Evolutionary conservation across 2,113 vertebrate species (phyloP).

Genomic region (Varanus salvator): DNA sequence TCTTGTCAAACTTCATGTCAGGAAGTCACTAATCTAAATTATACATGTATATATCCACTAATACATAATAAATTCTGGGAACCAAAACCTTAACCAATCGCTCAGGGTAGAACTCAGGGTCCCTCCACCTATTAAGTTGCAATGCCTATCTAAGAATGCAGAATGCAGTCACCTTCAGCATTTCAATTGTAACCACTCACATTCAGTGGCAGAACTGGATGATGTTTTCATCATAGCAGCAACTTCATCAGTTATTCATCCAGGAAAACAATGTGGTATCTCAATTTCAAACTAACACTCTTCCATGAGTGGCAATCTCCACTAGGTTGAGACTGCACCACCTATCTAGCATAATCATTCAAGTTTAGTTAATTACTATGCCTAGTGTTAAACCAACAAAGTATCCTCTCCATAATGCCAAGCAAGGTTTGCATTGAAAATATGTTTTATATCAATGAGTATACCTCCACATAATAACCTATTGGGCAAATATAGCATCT

Average conservation of each 20-base stretch:
- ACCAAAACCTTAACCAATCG: background rate
- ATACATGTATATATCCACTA: no score
- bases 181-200: slow-evolving; percentile 73
- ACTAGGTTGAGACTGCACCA: background rate
- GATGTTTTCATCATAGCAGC: slow-evolving; percentile 82
- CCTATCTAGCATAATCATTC: background rate
- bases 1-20: accelerated
- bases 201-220: slow-evolving; percentile 91
- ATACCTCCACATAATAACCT: background rate
- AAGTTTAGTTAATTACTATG: background rate
- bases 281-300: background rate
- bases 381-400: background rate
- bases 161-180: slow-evolving; percentile 78
- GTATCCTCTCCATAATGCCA: background rate
- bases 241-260: slow-evolving; percentile 48
- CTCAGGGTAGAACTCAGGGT: background rate
- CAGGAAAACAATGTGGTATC: background rate
- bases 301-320: background rate
- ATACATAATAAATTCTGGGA: background rate
- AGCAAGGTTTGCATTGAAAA: no score
- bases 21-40: background rate
- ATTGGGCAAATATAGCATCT: background rate
- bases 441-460: background rate
- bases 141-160: background rate
- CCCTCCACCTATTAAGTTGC: background rate